phyloP scores from a whole-genome alignment of 2,797 vertebrate genomes.

The Protonibea diacanthus region DNA sequence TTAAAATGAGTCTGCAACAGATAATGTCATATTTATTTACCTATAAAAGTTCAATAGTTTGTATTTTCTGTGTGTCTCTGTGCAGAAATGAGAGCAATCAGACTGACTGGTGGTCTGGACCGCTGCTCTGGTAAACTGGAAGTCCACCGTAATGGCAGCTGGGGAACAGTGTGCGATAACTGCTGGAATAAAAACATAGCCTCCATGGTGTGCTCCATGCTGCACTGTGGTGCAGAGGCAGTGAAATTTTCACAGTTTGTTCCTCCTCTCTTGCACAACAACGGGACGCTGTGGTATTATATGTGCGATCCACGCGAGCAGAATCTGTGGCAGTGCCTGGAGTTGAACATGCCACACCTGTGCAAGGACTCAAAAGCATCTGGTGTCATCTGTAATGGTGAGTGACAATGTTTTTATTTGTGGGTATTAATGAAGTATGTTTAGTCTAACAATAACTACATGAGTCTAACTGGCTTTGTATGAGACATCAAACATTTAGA shows the following conservation, averaged over 20 bases:
- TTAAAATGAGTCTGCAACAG: not conserved
- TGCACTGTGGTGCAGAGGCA: slow-evolving; percentile 59
- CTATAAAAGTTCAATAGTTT: rapidly evolving
- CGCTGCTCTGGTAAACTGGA: slow-evolving; percentile 83
- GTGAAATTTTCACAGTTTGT: slow-evolving; percentile 13
- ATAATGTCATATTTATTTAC: not conserved
- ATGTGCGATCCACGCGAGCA: rapidly evolving
- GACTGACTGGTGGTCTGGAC: slow-evolving; percentile 81
- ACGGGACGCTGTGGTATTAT: slow-evolving; percentile 61
- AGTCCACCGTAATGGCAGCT: slow-evolving; percentile 82
- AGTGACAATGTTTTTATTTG: slow-evolving; percentile 31
- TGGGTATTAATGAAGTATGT: not conserved
- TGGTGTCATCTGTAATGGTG: slow-evolving; percentile 78
- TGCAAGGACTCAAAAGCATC: slow-evolving; percentile 51
- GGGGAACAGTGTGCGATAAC: slow-evolving; percentile 79
- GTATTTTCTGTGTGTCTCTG: not conserved
- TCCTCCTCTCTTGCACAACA: slow-evolving; percentile 53
- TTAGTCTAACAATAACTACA: not conserved
- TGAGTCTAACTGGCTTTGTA: not conserved
- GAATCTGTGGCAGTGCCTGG: slow-evolving; percentile 74
- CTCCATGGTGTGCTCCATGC: slow-evolving; percentile 76
- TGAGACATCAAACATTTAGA: not conserved
- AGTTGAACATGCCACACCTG: rapidly evolving
- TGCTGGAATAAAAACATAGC: slow-evolving; percentile 63
- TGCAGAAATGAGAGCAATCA: slow-evolving; percentile 79